A percentile compares a stretch with the other conserved stretches of the same genome.
phyloP scores from a whole-genome alignment of 64 coral and sea anemone genomes.

The Cladopsammia gracilis region DNA sequence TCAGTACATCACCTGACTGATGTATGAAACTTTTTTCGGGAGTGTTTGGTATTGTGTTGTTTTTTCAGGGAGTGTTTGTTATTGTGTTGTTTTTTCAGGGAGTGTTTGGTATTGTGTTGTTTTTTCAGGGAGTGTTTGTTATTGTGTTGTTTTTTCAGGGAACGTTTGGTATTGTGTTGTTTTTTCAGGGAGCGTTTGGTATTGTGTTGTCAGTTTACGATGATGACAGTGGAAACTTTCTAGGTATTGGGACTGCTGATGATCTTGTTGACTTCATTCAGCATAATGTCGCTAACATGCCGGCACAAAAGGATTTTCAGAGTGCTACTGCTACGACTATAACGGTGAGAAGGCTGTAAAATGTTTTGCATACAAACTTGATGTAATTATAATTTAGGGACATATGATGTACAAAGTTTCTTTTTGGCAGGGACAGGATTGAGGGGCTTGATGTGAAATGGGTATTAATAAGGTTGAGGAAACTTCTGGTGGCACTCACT shows the following conservation, averaged over 20 bases:
- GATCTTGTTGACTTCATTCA: conserved; percentile 67
- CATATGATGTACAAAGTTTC: neutral
- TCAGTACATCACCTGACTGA: no score
- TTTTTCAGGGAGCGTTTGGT: conserved; percentile 76
- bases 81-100: conserved; percentile 68
- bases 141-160: neutral
- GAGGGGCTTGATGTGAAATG: no score
- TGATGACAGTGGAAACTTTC: conserved; percentile 72
- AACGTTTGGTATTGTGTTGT: neutral
- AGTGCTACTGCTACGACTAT: conserved; percentile 59
- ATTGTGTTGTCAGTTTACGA: conserved; percentile 83
- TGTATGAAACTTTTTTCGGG: neutral
- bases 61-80: conserved; percentile 81
- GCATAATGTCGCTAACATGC: conserved; percentile 45
- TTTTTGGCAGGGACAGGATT: no score
- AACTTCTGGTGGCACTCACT: no score
- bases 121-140: neutral
- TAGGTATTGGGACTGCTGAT: conserved; percentile 63
- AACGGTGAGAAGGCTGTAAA: conserved; percentile 27
- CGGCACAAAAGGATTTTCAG: conserved; percentile 67
- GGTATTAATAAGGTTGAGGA: no score
- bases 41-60: conserved; percentile 76
- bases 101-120: conserved; percentile 76
- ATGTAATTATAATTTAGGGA: neutral
- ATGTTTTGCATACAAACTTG: no score